Base-by-base conservation (phyloP, 2,797 vertebrate genomes). In the Sphenodon punctatus region DNA sequence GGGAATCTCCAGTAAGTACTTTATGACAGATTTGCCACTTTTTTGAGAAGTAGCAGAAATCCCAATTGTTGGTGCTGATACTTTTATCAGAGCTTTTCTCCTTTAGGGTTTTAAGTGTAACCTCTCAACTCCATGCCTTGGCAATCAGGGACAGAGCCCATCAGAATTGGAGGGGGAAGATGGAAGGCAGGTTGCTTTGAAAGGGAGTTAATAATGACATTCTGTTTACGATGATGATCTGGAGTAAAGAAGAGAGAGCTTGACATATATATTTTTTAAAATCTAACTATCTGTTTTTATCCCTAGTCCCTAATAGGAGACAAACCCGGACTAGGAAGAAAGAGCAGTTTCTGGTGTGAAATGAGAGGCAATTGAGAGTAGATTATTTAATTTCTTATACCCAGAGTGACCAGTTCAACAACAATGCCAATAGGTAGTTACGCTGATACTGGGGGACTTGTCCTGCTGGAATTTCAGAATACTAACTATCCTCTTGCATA, bases 1-100 rank as follows among this genome's bases (percentile, higher is more conserved):
- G 0, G 66, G 39, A 92, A 92, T 93, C 87, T 77, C 73, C 38
- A 38, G 71, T 86, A 79, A 94, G 90, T 85, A 82, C 83, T 71
- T 39, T 70, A 80, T 75, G 92, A 82, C 86, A 70, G 82, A 77
- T 88, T 76, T 90, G 63, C 80, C 78, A 78, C 80, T 59, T 68
- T 42, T 84, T 80, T 34, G 82, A 87, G 83, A 73, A 67, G 81
- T 30, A 83, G 32, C 61, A 89, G 75, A 90, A 92, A 92, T 92
- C 71, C 87, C 20, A 48, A 1, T 64, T 81, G 73, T 65, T 85
- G 67, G 75, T 88, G 86, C 67, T 7, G 1, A 73, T 82, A 77
- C 83, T 72, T 66, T 80, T 85, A 77, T 84, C 76, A 93, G 53
- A 88, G 48, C 75, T 65, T 67, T 59, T 65, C 39, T 79, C 22